A percentile compares a stretch with the other conserved stretches of the same genome.
Conservation (phyloP, 2,888 invertebrate species). For the Microctonus aethiopoides region DNA sequence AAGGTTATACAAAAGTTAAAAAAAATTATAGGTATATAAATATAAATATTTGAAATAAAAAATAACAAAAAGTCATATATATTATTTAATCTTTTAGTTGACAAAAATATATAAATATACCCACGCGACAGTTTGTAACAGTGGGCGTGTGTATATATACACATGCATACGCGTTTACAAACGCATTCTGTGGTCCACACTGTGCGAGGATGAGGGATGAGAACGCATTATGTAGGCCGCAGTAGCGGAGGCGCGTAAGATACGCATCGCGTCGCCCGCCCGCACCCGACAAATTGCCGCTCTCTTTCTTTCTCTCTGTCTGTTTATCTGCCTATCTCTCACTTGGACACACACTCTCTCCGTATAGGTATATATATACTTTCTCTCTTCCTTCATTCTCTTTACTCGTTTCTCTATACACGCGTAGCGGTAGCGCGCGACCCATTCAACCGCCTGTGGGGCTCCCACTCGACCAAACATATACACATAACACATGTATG, state of each 20-base stretch:
- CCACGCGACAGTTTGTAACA: constrained; percentile 23
- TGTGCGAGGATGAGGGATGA: constrained; percentile 56
- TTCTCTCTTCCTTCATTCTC: constrained; percentile 24
- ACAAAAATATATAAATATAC: constrained; percentile 22
- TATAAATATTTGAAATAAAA: too few species aligned
- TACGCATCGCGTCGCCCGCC: constrained; percentile 56
- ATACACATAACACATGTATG: too few species aligned
- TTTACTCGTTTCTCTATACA: background rate
- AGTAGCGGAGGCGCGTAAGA: constrained; percentile 56
- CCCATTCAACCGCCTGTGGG: constrained; percentile 33
- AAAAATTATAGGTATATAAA: too few species aligned
- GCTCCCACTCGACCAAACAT: constrained; percentile 34
- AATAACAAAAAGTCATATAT: background rate
- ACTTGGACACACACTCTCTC: too few species aligned
- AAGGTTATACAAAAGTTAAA: background rate
- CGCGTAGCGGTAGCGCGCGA: constrained; percentile 18
- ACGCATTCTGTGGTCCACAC: constrained; percentile 43
- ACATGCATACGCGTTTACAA: constrained; percentile 16
- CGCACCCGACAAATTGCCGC: constrained; percentile 60
- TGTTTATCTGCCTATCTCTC: constrained; percentile 36
- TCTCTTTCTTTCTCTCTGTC: constrained; percentile 40
- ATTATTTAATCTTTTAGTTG: background rate
- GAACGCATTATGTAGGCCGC: constrained; percentile 55
- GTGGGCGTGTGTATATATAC: constrained; percentile 4
- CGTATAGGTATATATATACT: too few species aligned